Conservation (phyloP, 2,797 vertebrate genomes). For the Muscicapa striata region DNA sequence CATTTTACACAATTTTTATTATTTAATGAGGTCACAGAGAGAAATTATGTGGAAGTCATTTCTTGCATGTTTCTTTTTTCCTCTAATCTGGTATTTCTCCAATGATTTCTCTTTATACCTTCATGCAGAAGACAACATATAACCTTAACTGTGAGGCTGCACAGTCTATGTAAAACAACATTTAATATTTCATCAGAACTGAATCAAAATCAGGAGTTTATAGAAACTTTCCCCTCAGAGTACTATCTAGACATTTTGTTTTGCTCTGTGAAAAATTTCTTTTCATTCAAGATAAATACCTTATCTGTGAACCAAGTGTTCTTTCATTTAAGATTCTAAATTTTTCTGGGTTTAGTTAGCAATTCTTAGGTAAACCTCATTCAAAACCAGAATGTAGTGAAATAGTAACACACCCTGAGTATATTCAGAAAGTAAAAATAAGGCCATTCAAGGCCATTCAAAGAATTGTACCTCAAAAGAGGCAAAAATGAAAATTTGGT, state of each 20-base stretch:
- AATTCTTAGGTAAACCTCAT: neutral
- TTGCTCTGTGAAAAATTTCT: neutral
- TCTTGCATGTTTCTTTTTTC: neutral
- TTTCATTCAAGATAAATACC: neutral
- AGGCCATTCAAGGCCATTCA: neutral
- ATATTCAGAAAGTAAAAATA: neutral
- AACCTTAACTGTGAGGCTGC: neutral
- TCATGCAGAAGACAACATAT: neutral
- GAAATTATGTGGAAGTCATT: neutral
- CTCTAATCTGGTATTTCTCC: neutral
- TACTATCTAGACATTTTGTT: neutral
- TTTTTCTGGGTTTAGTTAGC: neutral
- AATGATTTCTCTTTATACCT: neutral
- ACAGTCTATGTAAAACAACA: neutral
- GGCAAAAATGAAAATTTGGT: neutral
- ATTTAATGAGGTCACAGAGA: neutral
- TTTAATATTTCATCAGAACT: neutral
- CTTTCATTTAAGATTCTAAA: neutral
- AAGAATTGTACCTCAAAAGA: neutral
- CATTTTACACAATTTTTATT: neutral
- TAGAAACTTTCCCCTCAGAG: neutral
- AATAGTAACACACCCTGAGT: neutral
- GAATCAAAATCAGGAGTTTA: neutral
- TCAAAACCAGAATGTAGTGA: neutral
- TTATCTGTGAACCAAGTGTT: neutral